Conservation (phyloP, 2,888 invertebrate species). For the Polyommatus icarus region DNA sequence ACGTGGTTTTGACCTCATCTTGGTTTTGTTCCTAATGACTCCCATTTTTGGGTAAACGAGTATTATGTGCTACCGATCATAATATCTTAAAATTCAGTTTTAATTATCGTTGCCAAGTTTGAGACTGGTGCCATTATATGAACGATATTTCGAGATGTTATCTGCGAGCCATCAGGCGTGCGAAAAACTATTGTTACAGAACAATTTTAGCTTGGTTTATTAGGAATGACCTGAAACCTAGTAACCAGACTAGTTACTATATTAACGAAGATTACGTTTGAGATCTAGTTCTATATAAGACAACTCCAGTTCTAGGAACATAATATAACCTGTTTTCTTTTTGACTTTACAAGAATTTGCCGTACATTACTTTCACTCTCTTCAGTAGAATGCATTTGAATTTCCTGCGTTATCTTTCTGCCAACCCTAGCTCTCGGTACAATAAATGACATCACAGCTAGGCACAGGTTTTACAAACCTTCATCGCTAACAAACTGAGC, state of each 20-base stretch:
- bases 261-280: neutral
- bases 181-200: neutral
- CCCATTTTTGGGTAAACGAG: neutral
- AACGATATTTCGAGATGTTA: neutral
- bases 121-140: neutral
- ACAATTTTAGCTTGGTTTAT: neutral
- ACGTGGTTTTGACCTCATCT: conserved; percentile 6
- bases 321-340: neutral
- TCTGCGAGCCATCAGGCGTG: neutral
- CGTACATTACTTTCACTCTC: neutral
- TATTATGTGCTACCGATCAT: neutral
- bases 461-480: conserved; percentile 8
- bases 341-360: neutral
- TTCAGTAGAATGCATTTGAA: neutral
- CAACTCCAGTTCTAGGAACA: neutral
- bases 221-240: conserved; percentile 3
- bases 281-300: no score
- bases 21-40: neutral
- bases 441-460: conserved; percentile 16
- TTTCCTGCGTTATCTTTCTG: neutral
- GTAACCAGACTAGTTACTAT: neutral
- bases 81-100: neutral
- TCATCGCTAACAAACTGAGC: conserved; percentile 37
- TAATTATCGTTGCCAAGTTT: neutral
- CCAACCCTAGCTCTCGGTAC: neutral